Evolutionary conservation across 2,113 vertebrate species (phyloP), one percentile per base, ranked within the genome.

Genomic region (Arizona elegans): DNA sequence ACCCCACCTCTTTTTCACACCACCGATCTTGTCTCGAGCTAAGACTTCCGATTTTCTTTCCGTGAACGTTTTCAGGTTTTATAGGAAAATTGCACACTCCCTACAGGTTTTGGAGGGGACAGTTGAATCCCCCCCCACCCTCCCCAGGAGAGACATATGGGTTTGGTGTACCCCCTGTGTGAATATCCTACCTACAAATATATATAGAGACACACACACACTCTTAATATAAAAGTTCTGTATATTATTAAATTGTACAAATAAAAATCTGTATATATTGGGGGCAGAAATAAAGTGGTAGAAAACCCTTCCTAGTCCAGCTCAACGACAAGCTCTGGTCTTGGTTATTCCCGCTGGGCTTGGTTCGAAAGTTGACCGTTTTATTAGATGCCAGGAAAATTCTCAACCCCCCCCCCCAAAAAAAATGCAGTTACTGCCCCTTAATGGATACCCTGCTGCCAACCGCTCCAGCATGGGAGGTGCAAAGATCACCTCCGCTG

Each of bases 201-300:
- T 88, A n/a, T 95, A 95, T 92, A 85, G 95, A 94, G 86, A 97
- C 95, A 96, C 59, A 92, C n/a, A 8, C 70, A 96, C 85, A 1
- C n/a, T 9, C 33, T 81, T 81, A 93, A 94, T 86, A 96, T 95
- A 96, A 89, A 90, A 92, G 85, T 91, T 59, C 43, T 98, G 97
- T 98, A 98, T 90, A 98, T 96, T 97, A 95, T 97, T 95, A 93
- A 89, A 26, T 95, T 97, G 97, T 98, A 97, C 96, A 98, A 97
- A 98, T 96, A 89, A 88, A 47, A 96, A 95, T 98, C 95, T 98
- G 97, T 98, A 98, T 97, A 98, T 98, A 97, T 96, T 87, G 97
- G 85, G 93, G 92, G 95, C 92, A 91, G 95, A 92, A 97, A 92
- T 96, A 97, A 97, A 91, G 43, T 0, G 90, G 89, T 1, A 89